Percentiles rank a stretch among this genome's conserved stretches.
These are phyloP conservation scores for Drosophila virilis DNA, from an alignment of 1,140 invertebrate genomes.

Conservation along the genomic window DNA sequence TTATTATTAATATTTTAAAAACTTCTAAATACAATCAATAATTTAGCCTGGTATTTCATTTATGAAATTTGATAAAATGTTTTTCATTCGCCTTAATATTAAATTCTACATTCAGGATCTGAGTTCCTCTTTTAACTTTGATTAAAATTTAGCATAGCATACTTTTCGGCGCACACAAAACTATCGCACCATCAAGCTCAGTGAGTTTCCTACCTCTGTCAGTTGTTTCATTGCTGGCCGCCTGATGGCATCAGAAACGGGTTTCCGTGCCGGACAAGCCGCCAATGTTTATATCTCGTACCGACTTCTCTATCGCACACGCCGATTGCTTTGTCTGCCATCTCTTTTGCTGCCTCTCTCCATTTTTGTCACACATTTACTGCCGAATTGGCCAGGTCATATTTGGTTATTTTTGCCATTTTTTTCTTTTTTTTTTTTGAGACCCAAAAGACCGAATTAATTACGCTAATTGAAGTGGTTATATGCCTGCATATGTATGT, in stretches of 20 bases:
- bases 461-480: conserved; percentile 50
- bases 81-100: too few species aligned
- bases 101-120: too few species aligned
- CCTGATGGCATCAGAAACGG: conserved; percentile 16
- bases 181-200: too few species aligned
- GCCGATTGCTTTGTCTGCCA: too few species aligned
- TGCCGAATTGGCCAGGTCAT: neutral
- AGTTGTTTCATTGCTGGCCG: neutral
- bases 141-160: too few species aligned
- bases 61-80: too few species aligned
- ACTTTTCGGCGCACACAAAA: too few species aligned
- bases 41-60: too few species aligned
- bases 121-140: too few species aligned
- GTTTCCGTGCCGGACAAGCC: neutral
- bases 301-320: neutral
- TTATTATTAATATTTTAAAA: too few species aligned
- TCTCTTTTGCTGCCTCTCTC: neutral
- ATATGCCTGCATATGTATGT: neutral
- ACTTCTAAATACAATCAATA: too few species aligned
- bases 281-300: neutral
- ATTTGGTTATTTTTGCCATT: conserved; percentile 32
- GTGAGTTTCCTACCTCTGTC: neutral
- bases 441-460: conserved; percentile 40
- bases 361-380: neutral
- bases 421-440: conserved; percentile 35